Base-by-base conservation (phyloP, 2,113 vertebrate species). In the Erpornis zantholeuca region DNA sequence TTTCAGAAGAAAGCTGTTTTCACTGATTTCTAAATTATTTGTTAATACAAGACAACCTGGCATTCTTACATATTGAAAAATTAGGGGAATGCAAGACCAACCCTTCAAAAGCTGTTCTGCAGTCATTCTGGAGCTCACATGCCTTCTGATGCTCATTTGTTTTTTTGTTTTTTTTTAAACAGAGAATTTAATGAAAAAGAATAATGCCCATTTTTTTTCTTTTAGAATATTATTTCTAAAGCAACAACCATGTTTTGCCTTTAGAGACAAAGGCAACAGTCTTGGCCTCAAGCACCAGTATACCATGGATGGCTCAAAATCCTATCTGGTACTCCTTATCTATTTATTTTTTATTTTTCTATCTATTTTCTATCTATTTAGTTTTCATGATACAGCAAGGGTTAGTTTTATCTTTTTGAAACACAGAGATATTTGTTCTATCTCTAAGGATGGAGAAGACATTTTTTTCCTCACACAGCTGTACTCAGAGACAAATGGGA, bases 261-360 rank as follows among this genome's bases (percentile, higher is more conserved):
- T 86, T 38, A 78, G n/a, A 89, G 33, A 81, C 31, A 80, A 94
- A 42, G 25, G 52, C 36, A 80, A 28, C 18, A 69, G 73, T n/a
- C 28, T 38, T 70, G 44, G 35, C 35, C 38, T 92, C 50, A 60
- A 85, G 49, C 61, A 79, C 12, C 23, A 66, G 21, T 33, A 45
- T 23, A 28, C 12, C 33, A 57, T 3, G 22, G 40, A 69, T 45
- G 18, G 49, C 63, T 94, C 53, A 85, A 94, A 95, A 84, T 85
- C 35, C 42, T 27, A 33, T 20, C 49, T 83, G 10, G 14, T 56
- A 63, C 33, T 77, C 83, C 72, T 73, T 49, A 73, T 29, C 38
- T 75, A 68, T 73, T 92, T 93, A 76, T 77, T 87, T 89, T 79
- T 92, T 65, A 82, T n/a, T n/a, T n/a, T n/a, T n/a, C n/a, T n/a